These are phyloP conservation scores for Pseudopipra pipra DNA, from an alignment of 2,113 vertebrate genomes.

Conservation along the genomic window DNA sequence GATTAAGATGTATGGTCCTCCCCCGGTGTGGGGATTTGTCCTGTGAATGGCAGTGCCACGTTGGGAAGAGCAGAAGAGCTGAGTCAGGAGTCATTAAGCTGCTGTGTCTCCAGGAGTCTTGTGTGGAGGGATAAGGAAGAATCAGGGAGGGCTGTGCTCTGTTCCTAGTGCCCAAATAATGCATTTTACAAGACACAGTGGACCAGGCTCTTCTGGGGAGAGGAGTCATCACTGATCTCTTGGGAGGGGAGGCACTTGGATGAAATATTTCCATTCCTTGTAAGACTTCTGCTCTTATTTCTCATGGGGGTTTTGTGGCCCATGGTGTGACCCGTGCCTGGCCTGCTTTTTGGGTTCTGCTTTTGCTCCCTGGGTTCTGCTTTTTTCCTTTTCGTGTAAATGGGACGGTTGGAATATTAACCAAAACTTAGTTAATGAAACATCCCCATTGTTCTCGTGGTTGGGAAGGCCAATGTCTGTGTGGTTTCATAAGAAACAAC, in stretches of 20 bases:
- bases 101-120: neutral
- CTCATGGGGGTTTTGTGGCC: neutral
- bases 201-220: neutral
- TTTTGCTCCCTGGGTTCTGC: neutral
- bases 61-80: constrained; percentile 9
- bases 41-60: neutral
- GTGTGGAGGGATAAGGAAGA: neutral
- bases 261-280: neutral
- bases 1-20: constrained; percentile 34
- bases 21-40: neutral
- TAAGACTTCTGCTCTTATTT: neutral
- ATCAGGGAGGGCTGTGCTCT: neutral
- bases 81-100: neutral
- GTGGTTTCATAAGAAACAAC: neutral
- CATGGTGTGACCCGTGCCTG: neutral
- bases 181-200: neutral
- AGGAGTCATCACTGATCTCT: neutral
- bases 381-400: neutral
- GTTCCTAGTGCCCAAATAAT: neutral
- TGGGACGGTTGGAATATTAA: neutral
- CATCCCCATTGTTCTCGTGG: neutral
- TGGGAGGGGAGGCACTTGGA: neutral
- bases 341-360: neutral
- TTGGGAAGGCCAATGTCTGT: neutral
- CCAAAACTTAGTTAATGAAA: neutral